Evolutionary conservation across 2,888 invertebrate genomes (phyloP), one percentile per base, ranked within the genome.

Genomic region (Anagyrus pseudococci): DNA sequence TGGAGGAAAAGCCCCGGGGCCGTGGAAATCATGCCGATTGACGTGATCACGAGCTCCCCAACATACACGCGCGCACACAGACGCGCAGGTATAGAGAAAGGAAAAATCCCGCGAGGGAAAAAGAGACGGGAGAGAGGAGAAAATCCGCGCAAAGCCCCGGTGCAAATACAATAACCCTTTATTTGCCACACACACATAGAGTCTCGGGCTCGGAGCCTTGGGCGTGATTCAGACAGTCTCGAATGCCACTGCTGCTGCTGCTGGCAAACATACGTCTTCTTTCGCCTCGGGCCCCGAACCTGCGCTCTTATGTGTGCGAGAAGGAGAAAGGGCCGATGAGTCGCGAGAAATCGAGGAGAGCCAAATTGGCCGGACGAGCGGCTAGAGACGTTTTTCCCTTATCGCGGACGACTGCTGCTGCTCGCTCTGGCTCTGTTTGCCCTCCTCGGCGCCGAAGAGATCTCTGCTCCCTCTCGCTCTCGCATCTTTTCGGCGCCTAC

Each of bases 101-200:
- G 55, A 29, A 48, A 54, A 65, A 62, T 47, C 62, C 56, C n/a
- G n/a, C n/a, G n/a, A n/a, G n/a, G n/a, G n/a, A n/a, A n/a, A n/a
- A n/a, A n/a, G n/a, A n/a, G n/a, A 60, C 29, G 58, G 58, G 43
- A 53, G 64, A 62, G 43, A 62, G 56, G 62, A 60, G 58, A 66
- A 61, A 64, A 62, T 49, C 26, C 59, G 54, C 26, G 25, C 60
- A 69, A 67, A 78, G 75, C 76, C 68, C 68, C 66, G 72, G 75
- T 68, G 78, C 75, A 80, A 80, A 80, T 78, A 80, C 75, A 80
- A 79, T 80, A 80, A 80, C 80, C 80, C 80, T 79, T 80, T 80
- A 79, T 80, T 80, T 80, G 78, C 70, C 71, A 57, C 57, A 56
- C 55, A 41, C 29, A 7, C 26, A 15, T 55, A 62, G 63, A 56